phyloP scores from a whole-genome alignment of 2,888 invertebrate species.

The Dexiosoma caninum region DNA sequence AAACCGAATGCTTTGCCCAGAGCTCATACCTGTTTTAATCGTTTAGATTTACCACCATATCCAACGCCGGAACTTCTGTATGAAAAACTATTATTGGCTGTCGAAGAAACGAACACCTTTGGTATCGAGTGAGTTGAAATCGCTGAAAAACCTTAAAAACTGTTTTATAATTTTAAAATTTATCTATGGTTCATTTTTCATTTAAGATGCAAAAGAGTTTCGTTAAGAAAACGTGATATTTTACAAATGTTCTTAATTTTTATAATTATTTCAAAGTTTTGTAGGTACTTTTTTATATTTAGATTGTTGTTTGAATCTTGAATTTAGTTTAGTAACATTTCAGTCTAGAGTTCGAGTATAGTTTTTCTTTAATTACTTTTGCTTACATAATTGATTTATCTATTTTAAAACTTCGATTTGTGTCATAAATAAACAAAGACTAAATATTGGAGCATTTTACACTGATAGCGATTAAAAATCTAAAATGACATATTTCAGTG shows the following conservation, averaged over 20 bases:
- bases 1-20: constrained; percentile 94
- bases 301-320: neutral
- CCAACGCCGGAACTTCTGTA: constrained; percentile 93
- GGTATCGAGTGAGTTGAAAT: constrained; percentile 85
- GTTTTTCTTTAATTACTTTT: neutral
- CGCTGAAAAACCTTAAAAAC: neutral
- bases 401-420: neutral
- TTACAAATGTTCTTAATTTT: constrained; percentile 41
- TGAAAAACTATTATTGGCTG: constrained; percentile 94
- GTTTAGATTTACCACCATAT: constrained; percentile 96
- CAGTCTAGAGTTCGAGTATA: neutral
- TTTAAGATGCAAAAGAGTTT: constrained; percentile 9
- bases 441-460: too few species aligned
- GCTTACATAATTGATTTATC: neutral
- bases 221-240: constrained; percentile 56
- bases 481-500: too few species aligned
- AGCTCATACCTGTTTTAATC: constrained; percentile 98
- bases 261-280: neutral
- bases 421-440: neutral
- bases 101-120: constrained; percentile 97
- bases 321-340: too few species aligned
- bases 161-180: neutral
- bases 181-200: neutral
- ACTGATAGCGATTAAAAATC: too few species aligned
- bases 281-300: neutral